phyloP scores from a whole-genome alignment of 1,140 invertebrate genomes.

The Brachionus koreanus region DNA sequence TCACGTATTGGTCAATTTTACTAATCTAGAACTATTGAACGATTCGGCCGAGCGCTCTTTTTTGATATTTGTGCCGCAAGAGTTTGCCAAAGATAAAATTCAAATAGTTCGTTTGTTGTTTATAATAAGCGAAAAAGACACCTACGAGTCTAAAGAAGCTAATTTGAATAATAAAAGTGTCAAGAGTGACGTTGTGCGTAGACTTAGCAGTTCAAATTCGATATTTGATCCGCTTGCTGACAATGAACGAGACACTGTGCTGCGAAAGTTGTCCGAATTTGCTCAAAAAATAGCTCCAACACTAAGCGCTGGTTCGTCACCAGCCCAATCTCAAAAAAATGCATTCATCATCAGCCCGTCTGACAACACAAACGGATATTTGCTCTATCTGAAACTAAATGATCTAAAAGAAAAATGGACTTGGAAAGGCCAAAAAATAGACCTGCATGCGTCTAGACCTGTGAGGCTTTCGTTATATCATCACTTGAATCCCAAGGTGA shows the following conservation, averaged over 20 bases:
- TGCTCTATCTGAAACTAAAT: neutral
- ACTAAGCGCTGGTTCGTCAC: neutral
- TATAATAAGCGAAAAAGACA: slow-evolving; percentile 22
- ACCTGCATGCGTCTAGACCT: neutral
- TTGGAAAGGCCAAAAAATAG: neutral
- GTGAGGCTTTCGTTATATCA: neutral
- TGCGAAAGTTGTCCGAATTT: slow-evolving; percentile 1
- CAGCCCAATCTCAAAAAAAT: neutral
- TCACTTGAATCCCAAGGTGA: neutral
- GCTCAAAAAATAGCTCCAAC: neutral
- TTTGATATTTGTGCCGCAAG: slow-evolving; percentile 29
- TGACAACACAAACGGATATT: neutral
- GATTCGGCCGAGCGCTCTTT: neutral
- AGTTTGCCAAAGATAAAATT: slow-evolving; percentile 21
- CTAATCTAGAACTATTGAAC: neutral
- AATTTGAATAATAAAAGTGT: neutral
- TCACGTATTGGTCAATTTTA: slow-evolving; percentile 11
- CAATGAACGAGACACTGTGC: neutral
- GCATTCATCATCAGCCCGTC: neutral
- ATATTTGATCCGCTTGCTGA: neutral
- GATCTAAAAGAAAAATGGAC: neutral
- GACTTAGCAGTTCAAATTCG: neutral
- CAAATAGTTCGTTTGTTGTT: slow-evolving; percentile 16
- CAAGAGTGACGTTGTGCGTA: neutral
- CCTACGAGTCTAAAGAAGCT: neutral